Conservation (phyloP, 2,888 invertebrate genomes). For the Bugula neritina region DNA sequence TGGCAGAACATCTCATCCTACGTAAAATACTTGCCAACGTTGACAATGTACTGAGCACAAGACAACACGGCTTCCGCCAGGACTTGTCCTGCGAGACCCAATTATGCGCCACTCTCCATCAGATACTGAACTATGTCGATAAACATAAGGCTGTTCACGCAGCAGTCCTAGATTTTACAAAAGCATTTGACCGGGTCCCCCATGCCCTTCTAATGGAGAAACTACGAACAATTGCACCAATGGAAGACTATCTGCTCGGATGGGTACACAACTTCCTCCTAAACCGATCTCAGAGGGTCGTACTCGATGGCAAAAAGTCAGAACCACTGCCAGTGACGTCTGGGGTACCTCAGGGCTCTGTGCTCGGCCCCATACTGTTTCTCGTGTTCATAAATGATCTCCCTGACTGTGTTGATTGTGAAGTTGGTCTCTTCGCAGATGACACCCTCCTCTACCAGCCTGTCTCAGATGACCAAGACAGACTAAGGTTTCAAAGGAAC, state of each 20-base stretch:
- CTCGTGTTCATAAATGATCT: conserved; percentile 34
- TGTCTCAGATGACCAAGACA: conserved; percentile 27
- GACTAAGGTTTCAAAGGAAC: background rate
- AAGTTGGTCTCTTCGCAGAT: conserved; percentile 31
- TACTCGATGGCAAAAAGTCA: background rate
- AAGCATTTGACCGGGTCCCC: background rate
- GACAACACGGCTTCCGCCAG: background rate
- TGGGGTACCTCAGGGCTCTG: conserved; percentile 32
- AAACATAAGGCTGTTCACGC: background rate
- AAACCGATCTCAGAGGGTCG: background rate
- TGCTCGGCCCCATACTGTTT: conserved; percentile 33
- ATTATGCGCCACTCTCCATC: background rate
- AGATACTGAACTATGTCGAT: background rate
- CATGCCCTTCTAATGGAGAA: background rate
- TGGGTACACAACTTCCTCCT: background rate
- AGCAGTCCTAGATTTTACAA: background rate
- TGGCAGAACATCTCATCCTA: background rate
- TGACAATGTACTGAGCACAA: background rate
- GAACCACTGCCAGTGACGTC: conserved; percentile 29
- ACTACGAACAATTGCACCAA: background rate
- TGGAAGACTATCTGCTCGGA: background rate
- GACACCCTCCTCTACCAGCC: conserved; percentile 31
- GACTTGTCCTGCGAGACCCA: conserved; percentile 6
- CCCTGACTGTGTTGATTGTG: conserved; percentile 29
- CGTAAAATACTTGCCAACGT: background rate